phyloP scores from a whole-genome alignment of 2,113 vertebrate genomes.

The Xyliphius kryptos region DNA sequence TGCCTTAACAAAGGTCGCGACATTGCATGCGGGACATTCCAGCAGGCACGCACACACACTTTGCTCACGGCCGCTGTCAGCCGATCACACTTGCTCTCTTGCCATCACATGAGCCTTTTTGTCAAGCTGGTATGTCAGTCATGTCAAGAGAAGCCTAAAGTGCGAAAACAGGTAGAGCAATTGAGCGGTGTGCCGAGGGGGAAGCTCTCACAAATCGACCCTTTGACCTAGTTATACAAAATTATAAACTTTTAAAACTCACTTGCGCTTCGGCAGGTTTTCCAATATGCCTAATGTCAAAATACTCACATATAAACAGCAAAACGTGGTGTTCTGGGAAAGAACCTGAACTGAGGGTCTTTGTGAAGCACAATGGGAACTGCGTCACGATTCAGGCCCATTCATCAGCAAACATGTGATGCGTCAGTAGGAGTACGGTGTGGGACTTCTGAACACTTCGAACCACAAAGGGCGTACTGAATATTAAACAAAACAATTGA shows the following conservation, averaged over 20 bases:
- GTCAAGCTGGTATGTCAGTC: slow-evolving; percentile 42
- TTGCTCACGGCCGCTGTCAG: slow-evolving; percentile 23
- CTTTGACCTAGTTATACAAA: slow-evolving; percentile 18
- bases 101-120: slow-evolving; percentile 33
- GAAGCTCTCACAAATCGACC: slow-evolving; percentile 1
- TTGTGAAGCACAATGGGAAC: slow-evolving; percentile 15
- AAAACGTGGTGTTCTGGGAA: slow-evolving; percentile 11
- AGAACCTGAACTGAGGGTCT: slow-evolving; percentile 5
- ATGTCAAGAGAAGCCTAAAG: slow-evolving; percentile 37
- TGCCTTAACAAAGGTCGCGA: slow-evolving; percentile 35
- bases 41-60: slow-evolving; percentile 28
- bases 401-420: slow-evolving; percentile 31
- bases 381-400: slow-evolving; percentile 28
- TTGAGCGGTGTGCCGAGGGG: slow-evolving; percentile 6
- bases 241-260: not conserved
- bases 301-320: slow-evolving; percentile 7
- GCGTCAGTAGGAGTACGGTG: slow-evolving; percentile 36
- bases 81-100: slow-evolving; percentile 23
- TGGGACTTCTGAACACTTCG: slow-evolving; percentile 42
- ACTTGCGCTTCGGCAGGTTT: not conserved
- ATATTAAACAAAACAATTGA: slow-evolving; percentile 12
- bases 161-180: slow-evolving; percentile 44
- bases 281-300: slow-evolving; percentile 11
- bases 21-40: slow-evolving; percentile 33
- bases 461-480: slow-evolving; percentile 33